These are phyloP conservation scores for Orbicella faveolata DNA, from an alignment of 64 coral and sea anemone genomes.

Conservation along the genomic window DNA sequence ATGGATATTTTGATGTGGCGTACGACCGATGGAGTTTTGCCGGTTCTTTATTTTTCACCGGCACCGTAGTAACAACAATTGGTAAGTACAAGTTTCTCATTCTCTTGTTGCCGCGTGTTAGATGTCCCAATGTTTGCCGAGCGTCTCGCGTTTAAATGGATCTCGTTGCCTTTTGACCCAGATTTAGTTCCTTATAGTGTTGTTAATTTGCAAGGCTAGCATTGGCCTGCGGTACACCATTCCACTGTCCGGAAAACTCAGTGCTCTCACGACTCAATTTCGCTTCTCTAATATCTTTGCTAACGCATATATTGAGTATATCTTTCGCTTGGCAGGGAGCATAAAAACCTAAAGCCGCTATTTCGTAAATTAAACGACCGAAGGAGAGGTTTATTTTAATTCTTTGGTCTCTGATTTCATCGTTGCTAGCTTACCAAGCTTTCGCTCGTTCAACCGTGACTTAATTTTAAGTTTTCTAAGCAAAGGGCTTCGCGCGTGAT, in stretches of 20 bases:
- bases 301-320: neutral
- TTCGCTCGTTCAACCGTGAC: neutral
- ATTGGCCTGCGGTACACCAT: neutral
- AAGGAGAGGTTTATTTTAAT: neutral
- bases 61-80: constrained; percentile 96
- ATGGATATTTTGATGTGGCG: constrained; percentile 90
- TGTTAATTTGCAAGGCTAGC: neutral
- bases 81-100: constrained; percentile 65
- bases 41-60: constrained; percentile 92
- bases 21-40: constrained; percentile 98
- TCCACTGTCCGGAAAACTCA: neutral
- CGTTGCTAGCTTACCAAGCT: neutral
- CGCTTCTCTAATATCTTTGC: neutral
- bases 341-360: neutral
- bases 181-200: neutral
- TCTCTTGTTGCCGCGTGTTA: neutral
- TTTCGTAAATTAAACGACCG: neutral
- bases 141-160: neutral
- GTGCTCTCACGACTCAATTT: neutral
- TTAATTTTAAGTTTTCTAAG: neutral
- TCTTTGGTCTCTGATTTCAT: neutral
- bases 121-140: neutral
- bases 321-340: neutral
- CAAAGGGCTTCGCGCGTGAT: neutral
- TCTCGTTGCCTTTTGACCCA: constrained; percentile 16